Percentiles rank a stretch among this genome's conserved stretches.
Evolutionary conservation across 2,888 invertebrate species (phyloP).

Genomic region (Arge pagana): DNA sequence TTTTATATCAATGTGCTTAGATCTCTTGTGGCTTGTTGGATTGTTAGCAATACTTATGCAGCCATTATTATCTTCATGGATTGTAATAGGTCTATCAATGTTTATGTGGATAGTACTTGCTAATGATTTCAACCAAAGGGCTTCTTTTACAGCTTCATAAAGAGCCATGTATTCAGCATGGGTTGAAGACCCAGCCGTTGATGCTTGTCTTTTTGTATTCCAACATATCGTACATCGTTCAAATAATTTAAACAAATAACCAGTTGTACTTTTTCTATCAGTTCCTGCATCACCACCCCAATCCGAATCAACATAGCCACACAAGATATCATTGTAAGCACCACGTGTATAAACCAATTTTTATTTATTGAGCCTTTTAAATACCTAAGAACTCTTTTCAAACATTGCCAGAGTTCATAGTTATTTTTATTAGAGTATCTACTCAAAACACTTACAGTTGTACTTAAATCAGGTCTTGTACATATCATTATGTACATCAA

Average conservation of each 20-base stretch:
- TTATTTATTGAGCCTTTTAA: too few relatives aligned
- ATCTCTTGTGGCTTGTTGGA: slow-evolving; percentile 36
- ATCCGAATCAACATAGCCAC: neutral
- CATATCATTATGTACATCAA: slow-evolving; percentile 33
- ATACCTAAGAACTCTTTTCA: too few relatives aligned
- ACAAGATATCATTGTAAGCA: too few relatives aligned
- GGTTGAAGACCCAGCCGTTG: slow-evolving; percentile 34
- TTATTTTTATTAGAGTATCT: too few relatives aligned
- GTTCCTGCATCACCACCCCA: neutral
- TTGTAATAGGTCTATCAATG: slow-evolving; percentile 29
- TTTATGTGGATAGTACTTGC: slow-evolving; percentile 35
- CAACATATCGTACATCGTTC: slow-evolving; percentile 32
- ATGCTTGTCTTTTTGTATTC: slow-evolving; percentile 34
- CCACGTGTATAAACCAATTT: too few relatives aligned
- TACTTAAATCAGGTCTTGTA: slow-evolving; percentile 27
- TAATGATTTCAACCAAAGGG: slow-evolving; percentile 42
- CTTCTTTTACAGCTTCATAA: slow-evolving; percentile 42
- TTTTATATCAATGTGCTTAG: slow-evolving; percentile 47
- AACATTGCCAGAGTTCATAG: too few relatives aligned
- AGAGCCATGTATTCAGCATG: slow-evolving; percentile 34
- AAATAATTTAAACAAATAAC: slow-evolving; percentile 29
- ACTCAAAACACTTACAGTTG: neutral
- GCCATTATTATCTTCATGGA: slow-evolving; percentile 46
- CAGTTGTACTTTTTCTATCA: slow-evolving; percentile 27
- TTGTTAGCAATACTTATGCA: slow-evolving; percentile 45